These are phyloP conservation scores for Cliona cf. orientalis DNA, from an alignment of 37 sponge, comb jelly and placozoan genomes.

Conservation along the genomic window DNA sequence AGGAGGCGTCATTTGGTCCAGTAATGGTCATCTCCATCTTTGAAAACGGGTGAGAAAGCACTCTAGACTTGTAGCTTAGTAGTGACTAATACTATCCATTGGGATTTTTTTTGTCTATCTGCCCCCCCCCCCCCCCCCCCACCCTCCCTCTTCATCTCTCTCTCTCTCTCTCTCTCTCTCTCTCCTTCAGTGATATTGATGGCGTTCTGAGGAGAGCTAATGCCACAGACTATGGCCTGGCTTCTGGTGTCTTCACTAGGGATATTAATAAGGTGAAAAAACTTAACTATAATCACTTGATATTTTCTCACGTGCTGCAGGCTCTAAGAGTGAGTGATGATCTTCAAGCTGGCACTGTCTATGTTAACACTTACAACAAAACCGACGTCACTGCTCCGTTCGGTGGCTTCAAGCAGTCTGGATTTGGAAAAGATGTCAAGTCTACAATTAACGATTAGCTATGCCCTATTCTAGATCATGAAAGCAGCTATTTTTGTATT, in stretches of 20 bases:
- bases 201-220: constrained; percentile 88
- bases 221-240: constrained; percentile 91
- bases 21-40: constrained; percentile 90
- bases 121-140: no score
- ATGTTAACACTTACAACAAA: constrained; percentile 96
- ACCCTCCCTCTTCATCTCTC: no score
- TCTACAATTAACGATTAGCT: no score
- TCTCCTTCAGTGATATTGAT: constrained; percentile 71
- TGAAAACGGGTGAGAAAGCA: constrained; percentile 81
- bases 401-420: constrained; percentile 95
- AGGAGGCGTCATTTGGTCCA: constrained; percentile 94
- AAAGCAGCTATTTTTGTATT: no score
- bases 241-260: constrained; percentile 91
- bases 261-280: constrained; percentile 88
- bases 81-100: no score
- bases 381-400: constrained; percentile 92
- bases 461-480: no score
- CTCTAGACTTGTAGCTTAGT: no score
- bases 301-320: no score
- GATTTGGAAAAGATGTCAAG: constrained; percentile 95
- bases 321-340: constrained; percentile 81
- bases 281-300: no score
- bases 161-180: no score
- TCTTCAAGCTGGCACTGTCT: constrained; percentile 85
- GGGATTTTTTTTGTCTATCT: no score